Conservation (phyloP, 1,140 invertebrate species). For the Leptopilina boulardi region DNA sequence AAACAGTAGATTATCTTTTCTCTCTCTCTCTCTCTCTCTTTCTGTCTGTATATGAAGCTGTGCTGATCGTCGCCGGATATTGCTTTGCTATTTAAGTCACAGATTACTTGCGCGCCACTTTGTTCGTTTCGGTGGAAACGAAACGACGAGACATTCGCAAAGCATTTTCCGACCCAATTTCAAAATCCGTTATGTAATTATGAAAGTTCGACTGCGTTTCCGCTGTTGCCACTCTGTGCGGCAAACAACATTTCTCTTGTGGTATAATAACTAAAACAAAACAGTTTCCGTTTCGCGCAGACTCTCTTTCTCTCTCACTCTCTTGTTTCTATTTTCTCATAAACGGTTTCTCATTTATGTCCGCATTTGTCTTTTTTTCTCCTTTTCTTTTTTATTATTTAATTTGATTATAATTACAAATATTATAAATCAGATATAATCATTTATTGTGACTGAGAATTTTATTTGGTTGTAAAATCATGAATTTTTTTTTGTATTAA, state of each 20-base stretch:
- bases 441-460: no score
- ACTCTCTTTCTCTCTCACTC: no score
- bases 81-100: conserved; percentile 31
- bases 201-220: conserved; percentile 24
- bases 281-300: neutral
- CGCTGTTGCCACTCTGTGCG: conserved; percentile 8
- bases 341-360: neutral
- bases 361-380: no score
- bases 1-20: conserved; percentile 43
- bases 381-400: no score
- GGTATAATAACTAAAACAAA: conserved; percentile 1
- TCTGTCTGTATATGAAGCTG: neutral
- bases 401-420: no score
- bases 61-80: conserved; percentile 21
- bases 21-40: neutral
- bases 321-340: neutral
- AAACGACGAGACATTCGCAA: conserved; percentile 4
- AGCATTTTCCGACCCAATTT: conserved; percentile 28
- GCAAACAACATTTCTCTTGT: conserved; percentile 22
- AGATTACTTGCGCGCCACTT: conserved; percentile 9
- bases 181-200: conserved; percentile 17
- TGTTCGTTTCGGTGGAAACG: conserved; percentile 18
- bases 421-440: no score
- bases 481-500: no score
- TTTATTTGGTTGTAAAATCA: no score